Evolutionary conservation across 2,888 invertebrate species (phyloP).

Genomic region (Phortica magna): DNA sequence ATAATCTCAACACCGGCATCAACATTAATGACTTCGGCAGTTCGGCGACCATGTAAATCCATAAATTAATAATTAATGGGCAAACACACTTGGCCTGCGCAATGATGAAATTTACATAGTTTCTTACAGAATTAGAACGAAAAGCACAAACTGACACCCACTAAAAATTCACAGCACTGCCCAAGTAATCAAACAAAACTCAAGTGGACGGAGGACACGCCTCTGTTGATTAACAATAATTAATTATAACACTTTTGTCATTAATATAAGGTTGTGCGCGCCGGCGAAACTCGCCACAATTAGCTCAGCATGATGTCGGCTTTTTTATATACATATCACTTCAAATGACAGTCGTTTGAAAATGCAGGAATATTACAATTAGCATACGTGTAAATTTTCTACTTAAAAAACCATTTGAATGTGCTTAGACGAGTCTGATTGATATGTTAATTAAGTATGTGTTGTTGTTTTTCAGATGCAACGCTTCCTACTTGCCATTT

Average conservation of each 20-base stretch:
- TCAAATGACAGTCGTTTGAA: conserved; percentile 48
- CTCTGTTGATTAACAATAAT: not conserved
- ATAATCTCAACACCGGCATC: not conserved
- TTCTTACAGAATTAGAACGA: conserved; percentile 13
- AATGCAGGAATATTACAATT: conserved; percentile 29
- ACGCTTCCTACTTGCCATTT: conserved; percentile 41
- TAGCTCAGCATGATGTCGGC: conserved; percentile 11
- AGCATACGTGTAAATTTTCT: conserved; percentile 45
- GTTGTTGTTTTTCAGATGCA: conserved; percentile 45
- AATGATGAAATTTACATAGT: conserved; percentile 59
- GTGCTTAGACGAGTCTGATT: conserved; percentile 39
- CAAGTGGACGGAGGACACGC: not conserved
- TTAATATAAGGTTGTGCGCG: not conserved
- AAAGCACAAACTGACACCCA: conserved; percentile 5
- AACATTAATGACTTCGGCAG: conserved; percentile 9
- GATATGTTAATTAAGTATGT: conserved; percentile 46
- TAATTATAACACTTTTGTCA: not conserved
- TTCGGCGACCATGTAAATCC: conserved; percentile 35
- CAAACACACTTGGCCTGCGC: not conserved
- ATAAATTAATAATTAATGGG: conserved; percentile 50
- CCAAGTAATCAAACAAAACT: not conserved
- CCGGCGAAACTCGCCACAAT: not conserved
- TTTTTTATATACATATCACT: conserved; percentile 42
- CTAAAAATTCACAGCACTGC: not conserved
- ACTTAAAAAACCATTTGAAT: conserved; percentile 39